A percentile compares a stretch with the other conserved stretches of the same genome.
These are phyloP conservation scores for Microtus oregoni DNA, from an alignment of 2,113 vertebrate genomes.

Conservation along the genomic window DNA sequence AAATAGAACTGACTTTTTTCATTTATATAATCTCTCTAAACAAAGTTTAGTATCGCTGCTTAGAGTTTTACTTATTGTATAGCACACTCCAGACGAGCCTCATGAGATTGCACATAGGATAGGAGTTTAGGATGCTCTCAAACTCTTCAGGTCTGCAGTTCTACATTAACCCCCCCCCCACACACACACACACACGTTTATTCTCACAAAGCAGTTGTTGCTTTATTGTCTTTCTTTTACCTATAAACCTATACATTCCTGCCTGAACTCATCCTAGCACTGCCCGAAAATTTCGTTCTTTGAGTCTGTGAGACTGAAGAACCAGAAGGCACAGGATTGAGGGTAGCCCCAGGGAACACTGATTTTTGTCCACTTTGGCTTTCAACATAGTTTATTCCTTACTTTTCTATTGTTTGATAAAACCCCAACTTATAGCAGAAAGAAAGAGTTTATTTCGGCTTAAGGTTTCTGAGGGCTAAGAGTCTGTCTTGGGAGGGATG, in stretches of 20 bases:
- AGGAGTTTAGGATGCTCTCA: not conserved
- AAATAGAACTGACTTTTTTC: conserved; percentile 24
- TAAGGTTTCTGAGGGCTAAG: not conserved
- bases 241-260: too few relatives aligned
- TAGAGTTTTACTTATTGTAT: conserved; percentile 3
- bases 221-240: not conserved
- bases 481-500: not conserved
- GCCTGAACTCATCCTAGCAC: not conserved
- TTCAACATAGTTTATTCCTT: not conserved
- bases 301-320: not conserved
- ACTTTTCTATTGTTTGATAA: not conserved
- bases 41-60: not conserved
- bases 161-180: not conserved
- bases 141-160: not conserved
- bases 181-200: not conserved
- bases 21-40: conserved; percentile 19
- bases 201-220: not conserved
- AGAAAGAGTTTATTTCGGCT: not conserved
- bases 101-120: not conserved
- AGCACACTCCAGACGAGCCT: conserved; percentile 1
- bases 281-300: not conserved
- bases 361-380: not conserved
- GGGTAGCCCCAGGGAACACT: not conserved
- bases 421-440: not conserved
- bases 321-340: too few relatives aligned